These are phyloP conservation scores for Cinara cedri DNA, from an alignment of 2,888 invertebrate genomes.

Conservation along the genomic window DNA sequence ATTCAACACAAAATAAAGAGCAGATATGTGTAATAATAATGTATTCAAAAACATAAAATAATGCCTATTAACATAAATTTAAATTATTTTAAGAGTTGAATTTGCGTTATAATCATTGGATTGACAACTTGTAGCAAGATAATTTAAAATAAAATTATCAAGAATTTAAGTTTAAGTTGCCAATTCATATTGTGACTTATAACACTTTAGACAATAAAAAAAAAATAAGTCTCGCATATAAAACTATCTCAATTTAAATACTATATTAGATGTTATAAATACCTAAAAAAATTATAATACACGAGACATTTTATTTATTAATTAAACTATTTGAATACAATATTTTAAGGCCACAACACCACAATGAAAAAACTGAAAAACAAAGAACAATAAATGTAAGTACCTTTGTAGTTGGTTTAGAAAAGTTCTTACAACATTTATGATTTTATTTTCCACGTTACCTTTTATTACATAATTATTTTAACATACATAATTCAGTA, in stretches of 20 bases:
- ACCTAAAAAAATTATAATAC: background rate
- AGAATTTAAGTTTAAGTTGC: background rate
- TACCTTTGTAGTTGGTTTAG: constrained; percentile 39
- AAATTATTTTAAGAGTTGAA: constrained; percentile 12
- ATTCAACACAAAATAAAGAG: constrained; percentile 1
- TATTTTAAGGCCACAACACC: constrained; percentile 19
- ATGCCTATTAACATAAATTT: background rate
- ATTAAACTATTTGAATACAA: background rate
- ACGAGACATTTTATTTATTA: background rate
- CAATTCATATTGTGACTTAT: background rate
- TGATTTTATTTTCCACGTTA: constrained; percentile 55
- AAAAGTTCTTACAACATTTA: constrained; percentile 38
- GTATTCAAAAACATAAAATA: constrained; percentile 1
- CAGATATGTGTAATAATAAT: background rate
- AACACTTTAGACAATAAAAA: constrained; percentile 5
- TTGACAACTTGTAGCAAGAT: background rate
- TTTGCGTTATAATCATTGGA: constrained; percentile 10
- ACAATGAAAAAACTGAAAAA: constrained; percentile 27
- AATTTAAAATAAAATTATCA: background rate
- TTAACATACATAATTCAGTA: constrained; percentile 44
- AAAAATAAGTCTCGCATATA: constrained; percentile 2
- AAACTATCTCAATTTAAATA: background rate
- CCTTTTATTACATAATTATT: constrained; percentile 50
- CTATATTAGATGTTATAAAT: background rate
- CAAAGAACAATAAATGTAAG: constrained; percentile 37